Evolutionary conservation across 2,113 vertebrate species (phyloP), one percentile per base, ranked within the genome.

Genomic region (Hucho hucho): DNA sequence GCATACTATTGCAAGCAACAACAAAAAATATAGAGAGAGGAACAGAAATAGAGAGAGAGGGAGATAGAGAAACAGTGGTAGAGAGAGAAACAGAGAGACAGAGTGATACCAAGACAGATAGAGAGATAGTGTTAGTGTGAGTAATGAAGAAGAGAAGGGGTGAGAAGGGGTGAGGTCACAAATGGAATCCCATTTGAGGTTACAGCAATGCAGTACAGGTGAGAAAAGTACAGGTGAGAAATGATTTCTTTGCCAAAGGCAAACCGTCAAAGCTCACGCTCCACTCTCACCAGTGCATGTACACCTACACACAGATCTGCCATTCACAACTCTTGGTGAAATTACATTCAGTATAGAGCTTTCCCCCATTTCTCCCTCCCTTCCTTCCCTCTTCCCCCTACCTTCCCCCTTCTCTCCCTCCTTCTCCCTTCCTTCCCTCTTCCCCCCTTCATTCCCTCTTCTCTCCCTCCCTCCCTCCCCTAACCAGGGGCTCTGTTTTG

Each of bases 231-330:
- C 7, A 6, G 4, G 32, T 32, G 32, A 32, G 32, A 32, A 32
- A 32, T 32, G 4, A 32, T 32, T 32, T 32, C 4, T 32, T 32
- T 32, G 32, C 32, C 32, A 32, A 6, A 32, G 32, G 32, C 29
- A 6, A 32, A 5, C 29, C 29, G 12, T 12, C 46, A 14, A 4
- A 12, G 9, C 46, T 49, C 46, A 14, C 12, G 3, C 46, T 49
- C 4, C 14, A 59, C 14, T 6, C 56, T 20, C 43, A 69, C 65
- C 58, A 64, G 80, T 88, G 84, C 85, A 85, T 79, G 77, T 76
- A 81, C 78, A 84, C 87, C 83, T 86, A 88, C 86, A 90, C 65
- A 67, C 65, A 37, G 13, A 16, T 14, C 18, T 11, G 29, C 28
- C 24, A 65, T 24, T 14, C 64, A 65, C 64, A 65, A 16, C 14